A percentile compares a stretch with the other conserved stretches of the same genome.
phyloP scores from a whole-genome alignment of 2,797 vertebrate species.

The Menidia menidia region DNA sequence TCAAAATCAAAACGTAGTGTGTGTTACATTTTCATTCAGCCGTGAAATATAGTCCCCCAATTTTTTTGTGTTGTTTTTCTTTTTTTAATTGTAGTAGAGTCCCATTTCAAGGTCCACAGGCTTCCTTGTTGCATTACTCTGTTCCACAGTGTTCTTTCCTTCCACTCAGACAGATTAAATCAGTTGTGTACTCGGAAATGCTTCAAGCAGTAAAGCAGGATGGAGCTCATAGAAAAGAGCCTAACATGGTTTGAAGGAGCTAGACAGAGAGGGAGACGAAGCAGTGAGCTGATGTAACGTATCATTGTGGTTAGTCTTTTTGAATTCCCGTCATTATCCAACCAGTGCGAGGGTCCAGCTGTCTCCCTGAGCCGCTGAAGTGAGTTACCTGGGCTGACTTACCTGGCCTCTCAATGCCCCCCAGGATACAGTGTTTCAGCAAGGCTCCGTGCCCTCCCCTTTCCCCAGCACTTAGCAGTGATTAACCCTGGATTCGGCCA shows the following conservation, averaged over 20 bases:
- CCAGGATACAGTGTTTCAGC: slow-evolving; percentile 81
- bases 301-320: slow-evolving; percentile 66
- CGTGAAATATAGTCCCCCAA: slow-evolving; percentile 29
- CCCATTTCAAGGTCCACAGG: slow-evolving; percentile 36
- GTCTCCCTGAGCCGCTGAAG: slow-evolving; percentile 55
- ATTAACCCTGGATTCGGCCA: slow-evolving; percentile 83
- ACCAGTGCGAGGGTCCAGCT: slow-evolving; percentile 58
- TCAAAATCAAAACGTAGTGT: slow-evolving; percentile 16
- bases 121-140: slow-evolving; percentile 39
- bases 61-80: too few relatives aligned
- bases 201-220: slow-evolving; percentile 72
- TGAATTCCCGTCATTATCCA: slow-evolving; percentile 74
- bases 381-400: slow-evolving; percentile 78
- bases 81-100: slow-evolving; percentile 26
- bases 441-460: slow-evolving; percentile 73
- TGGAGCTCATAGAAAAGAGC: slow-evolving; percentile 71
- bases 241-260: slow-evolving; percentile 70
- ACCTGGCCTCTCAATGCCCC: slow-evolving; percentile 73
- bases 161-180: slow-evolving; percentile 76
- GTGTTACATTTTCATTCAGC: slow-evolving; percentile 19
- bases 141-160: slow-evolving; percentile 57
- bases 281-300: slow-evolving; percentile 62
- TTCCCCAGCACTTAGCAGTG: slow-evolving; percentile 87
- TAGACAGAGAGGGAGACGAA: slow-evolving; percentile 47
- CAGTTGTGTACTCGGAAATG: slow-evolving; percentile 76